These are phyloP conservation scores for Eucidaris tribuloides DNA, from an alignment of 35 echinoderm and acorn worm species.

Conservation along the genomic window DNA sequence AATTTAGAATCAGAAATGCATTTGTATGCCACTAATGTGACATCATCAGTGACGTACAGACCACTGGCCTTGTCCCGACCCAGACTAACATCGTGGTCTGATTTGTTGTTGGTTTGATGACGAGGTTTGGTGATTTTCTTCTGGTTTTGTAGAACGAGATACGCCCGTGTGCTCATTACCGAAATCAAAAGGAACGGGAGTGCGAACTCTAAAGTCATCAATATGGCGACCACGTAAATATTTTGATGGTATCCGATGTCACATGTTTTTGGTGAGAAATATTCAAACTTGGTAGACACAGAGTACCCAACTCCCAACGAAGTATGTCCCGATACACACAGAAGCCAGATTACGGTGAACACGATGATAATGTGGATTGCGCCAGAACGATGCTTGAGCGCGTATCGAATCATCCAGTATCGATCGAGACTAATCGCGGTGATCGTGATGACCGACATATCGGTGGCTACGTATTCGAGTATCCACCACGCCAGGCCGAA, in stretches of 20 bases:
- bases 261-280: neutral
- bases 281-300: neutral
- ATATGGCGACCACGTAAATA: neutral
- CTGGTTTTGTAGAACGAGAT: too few relatives aligned
- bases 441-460: slow-evolving; percentile 16
- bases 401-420: neutral
- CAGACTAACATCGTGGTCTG: neutral
- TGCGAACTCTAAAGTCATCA: neutral
- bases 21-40: neutral
- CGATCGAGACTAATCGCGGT: neutral
- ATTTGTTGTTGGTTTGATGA: neutral
- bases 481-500: neutral
- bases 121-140: too few relatives aligned
- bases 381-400: neutral
- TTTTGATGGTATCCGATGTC: neutral
- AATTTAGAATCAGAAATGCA: neutral
- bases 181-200: neutral
- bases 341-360: neutral
- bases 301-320: neutral
- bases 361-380: neutral
- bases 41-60: neutral
- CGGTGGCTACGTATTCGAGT: neutral
- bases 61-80: neutral
- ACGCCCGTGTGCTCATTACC: neutral
- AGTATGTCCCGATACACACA: neutral